phyloP scores from a whole-genome alignment of 2,113 vertebrate genomes.

The Podiceps cristatus region DNA sequence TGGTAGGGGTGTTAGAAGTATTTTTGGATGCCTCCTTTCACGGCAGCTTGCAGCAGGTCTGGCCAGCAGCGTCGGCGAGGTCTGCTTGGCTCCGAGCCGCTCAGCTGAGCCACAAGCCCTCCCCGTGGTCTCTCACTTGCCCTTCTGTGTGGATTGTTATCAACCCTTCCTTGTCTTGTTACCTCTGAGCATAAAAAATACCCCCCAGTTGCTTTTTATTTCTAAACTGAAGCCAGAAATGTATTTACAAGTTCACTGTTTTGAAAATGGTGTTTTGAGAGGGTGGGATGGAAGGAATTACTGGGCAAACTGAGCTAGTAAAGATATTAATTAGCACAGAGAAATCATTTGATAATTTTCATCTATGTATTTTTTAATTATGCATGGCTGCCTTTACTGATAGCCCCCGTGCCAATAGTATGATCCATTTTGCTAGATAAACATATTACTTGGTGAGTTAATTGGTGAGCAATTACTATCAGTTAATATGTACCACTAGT shows the following conservation, averaged over 20 bases:
- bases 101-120: fast-evolving
- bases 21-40: neutral
- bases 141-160: neutral
- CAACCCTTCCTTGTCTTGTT: neutral
- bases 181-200: neutral
- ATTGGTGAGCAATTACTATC: conserved; percentile 46
- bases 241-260: neutral
- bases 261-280: neutral
- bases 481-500: neutral
- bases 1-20: neutral
- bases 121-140: fast-evolving
- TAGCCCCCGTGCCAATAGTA: neutral
- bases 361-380: conserved; percentile 8
- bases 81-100: neutral
- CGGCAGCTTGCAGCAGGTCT: neutral
- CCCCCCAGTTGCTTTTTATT: neutral
- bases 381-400: neutral
- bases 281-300: neutral
- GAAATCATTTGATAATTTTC: conserved; percentile 23
- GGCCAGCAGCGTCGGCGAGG: neutral
- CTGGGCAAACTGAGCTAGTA: neutral
- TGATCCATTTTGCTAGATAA: conserved; percentile 1
- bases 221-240: neutral
- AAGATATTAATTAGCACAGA: neutral
- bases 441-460: conserved; percentile 31